Base-by-base conservation (phyloP, 2,113 vertebrate genomes). In the Collichthys lucidus region DNA sequence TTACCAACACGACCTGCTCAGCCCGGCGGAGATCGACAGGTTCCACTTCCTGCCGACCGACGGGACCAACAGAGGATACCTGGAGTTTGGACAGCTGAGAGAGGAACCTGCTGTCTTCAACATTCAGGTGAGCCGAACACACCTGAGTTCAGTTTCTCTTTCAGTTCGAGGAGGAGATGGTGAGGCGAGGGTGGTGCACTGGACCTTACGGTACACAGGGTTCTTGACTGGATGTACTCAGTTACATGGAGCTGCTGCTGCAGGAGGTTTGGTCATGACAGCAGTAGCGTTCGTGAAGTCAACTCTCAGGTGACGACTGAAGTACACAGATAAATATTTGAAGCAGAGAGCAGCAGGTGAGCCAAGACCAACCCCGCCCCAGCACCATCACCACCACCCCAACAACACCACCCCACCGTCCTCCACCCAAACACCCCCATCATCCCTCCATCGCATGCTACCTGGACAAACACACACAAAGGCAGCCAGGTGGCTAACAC, bases 11-110 rank as follows among this genome's bases (percentile, higher is more conserved):
- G 3, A 93, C 42, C 44, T 83, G 0, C 76, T 72, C 74, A 83
- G 77, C 9, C 14, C 50, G 20, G 86, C 74, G 0, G 80, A 91
- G 57, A 82, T 82, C 2, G 90, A 95, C 91, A 85, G 79, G 9
- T 95, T 96, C 87, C 87, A 70, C 87, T 96, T 96, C 83, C 80
- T 90, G 76, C 86, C 87, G 3, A 93, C 70, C 0, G 96, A 96
- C 26, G 61, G 94, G 64, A 86, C 75, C 69, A 95, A 86, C 76
- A 40, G 4, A 44, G 91, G 91, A 3, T 96, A 95, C 93, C 83
- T 95, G 89, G 90, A 94, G 79, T 92, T 91, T 11, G 94, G 94
- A 19, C 90, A 94, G 82, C 81, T 92, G 79, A 95, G 80, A 77
- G 80, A 92, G 22, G 88, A 95, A 35, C 79, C 92, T 0, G 79